These are phyloP conservation scores for Petrosia ficiformis DNA, from an alignment of 37 sponge, comb jelly and placozoan genomes.

Conservation along the genomic window DNA sequence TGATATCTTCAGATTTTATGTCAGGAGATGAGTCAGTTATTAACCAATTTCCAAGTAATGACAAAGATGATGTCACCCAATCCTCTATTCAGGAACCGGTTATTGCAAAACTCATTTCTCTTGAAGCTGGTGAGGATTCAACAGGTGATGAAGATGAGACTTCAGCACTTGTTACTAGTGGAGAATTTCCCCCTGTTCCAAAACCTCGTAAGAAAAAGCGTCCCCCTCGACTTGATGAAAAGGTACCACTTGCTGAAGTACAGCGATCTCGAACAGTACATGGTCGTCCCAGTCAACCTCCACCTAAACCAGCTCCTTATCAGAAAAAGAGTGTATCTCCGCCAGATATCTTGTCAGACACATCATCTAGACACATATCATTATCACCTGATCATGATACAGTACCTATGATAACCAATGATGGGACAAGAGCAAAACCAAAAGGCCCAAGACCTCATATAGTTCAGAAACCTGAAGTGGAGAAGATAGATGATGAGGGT, in stretches of 20 bases:
- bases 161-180: neutral
- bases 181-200: neutral
- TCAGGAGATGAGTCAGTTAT: too few species aligned
- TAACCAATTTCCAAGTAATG: too few species aligned
- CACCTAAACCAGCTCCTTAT: neutral
- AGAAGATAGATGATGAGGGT: too few species aligned
- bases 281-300: neutral
- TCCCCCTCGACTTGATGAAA: neutral
- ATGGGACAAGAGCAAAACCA: neutral
- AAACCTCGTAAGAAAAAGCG: neutral
- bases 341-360: neutral
- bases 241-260: neutral
- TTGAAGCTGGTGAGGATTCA: neutral
- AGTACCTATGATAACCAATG: neutral
- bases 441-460: neutral
- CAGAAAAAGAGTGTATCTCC: neutral
- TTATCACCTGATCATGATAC: neutral
- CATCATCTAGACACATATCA: neutral
- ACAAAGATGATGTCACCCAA: too few species aligned
- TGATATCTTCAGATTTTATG: too few species aligned
- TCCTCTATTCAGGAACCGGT: neutral
- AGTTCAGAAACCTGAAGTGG: neutral
- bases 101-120: neutral
- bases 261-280: neutral
- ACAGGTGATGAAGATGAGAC: constrained; percentile 9